Evolutionary conservation across 2,888 invertebrate genomes (phyloP).

Genomic region (Acrobasis suavella): DNA sequence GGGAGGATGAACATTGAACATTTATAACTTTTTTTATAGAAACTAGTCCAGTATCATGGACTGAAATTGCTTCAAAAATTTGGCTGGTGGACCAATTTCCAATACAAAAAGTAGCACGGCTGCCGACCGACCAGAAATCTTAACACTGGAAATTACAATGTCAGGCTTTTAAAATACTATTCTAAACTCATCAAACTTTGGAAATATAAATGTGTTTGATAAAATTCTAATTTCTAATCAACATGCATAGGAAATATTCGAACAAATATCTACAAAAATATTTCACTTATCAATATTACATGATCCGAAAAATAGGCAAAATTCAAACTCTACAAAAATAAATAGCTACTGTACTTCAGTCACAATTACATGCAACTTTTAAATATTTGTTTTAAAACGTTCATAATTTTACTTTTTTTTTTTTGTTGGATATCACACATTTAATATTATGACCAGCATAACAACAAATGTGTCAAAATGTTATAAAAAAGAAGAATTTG

Average conservation of each 20-base stretch:
- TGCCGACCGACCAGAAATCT: neutral
- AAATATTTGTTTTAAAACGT: conserved; percentile 38
- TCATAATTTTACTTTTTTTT: conserved; percentile 26
- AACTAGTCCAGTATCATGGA: too few species aligned
- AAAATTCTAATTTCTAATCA: conserved; percentile 18
- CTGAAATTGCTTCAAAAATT: too few species aligned
- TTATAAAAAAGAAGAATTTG: conserved; percentile 17
- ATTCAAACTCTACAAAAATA: conserved; percentile 46
- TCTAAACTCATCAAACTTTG: conserved; percentile 21
- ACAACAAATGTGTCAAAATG: conserved; percentile 49
- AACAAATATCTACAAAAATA: conserved; percentile 40
- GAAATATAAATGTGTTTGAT: conserved; percentile 7
- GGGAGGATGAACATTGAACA: too few species aligned
- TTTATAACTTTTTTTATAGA: too few species aligned
- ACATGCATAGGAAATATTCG: conserved; percentile 16
- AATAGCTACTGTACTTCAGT: conserved; percentile 39
- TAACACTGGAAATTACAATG: conserved; percentile 13
- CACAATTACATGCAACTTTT: conserved; percentile 39
- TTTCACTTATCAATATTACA: conserved; percentile 27
- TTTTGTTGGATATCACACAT: conserved; percentile 34
- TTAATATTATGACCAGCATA: conserved; percentile 68
- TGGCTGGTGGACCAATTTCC: too few species aligned
- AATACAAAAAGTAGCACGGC: neutral
- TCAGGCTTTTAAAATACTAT: conserved; percentile 13
- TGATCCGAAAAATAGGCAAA: conserved; percentile 43